Conservation (phyloP, 1,140 invertebrate genomes). For the Saxidomus purpurata region DNA sequence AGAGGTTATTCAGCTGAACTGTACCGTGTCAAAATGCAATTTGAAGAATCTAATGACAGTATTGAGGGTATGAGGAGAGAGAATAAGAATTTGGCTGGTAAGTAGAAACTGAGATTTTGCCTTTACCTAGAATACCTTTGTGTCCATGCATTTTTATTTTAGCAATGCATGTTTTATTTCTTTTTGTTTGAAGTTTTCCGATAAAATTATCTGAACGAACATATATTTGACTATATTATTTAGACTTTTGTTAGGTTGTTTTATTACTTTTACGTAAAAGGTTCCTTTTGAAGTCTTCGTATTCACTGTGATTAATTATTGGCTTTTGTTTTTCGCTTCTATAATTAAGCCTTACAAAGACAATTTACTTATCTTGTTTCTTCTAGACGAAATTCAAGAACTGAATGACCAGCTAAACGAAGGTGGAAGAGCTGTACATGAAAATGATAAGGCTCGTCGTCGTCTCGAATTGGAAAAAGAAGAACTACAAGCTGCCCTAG, state of each 20-base stretch:
- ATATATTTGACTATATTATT: too few species aligned
- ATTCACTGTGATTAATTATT: too few species aligned
- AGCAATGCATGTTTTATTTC: too few species aligned
- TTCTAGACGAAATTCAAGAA: conserved; percentile 97
- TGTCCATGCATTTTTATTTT: too few species aligned
- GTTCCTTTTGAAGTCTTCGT: too few species aligned
- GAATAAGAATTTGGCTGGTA: conserved; percentile 98
- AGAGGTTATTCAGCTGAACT: conserved; percentile 99
- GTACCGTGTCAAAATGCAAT: conserved; percentile 99
- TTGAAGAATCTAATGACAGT: conserved; percentile 98
- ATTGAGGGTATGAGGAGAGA: conserved; percentile 98
- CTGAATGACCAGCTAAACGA: conserved; percentile 99
- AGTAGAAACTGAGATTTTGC: conserved; percentile 96
- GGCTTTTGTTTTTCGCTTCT: too few species aligned
- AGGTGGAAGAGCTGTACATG: conserved; percentile 96
- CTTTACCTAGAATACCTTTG: conserved; percentile 99
- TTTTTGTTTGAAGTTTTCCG: too few species aligned
- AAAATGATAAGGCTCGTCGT: conserved; percentile 99
- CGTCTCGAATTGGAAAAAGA: conserved; percentile 99
- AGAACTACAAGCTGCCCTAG: conserved; percentile 98
- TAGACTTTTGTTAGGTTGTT: too few species aligned
- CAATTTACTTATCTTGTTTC: background rate
- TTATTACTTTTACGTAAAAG: too few species aligned
- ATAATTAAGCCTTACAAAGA: too few species aligned
- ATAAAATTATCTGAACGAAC: too few species aligned